Conservation (phyloP, 2,113 vertebrate species). For the Petrocephalus zakoni region DNA sequence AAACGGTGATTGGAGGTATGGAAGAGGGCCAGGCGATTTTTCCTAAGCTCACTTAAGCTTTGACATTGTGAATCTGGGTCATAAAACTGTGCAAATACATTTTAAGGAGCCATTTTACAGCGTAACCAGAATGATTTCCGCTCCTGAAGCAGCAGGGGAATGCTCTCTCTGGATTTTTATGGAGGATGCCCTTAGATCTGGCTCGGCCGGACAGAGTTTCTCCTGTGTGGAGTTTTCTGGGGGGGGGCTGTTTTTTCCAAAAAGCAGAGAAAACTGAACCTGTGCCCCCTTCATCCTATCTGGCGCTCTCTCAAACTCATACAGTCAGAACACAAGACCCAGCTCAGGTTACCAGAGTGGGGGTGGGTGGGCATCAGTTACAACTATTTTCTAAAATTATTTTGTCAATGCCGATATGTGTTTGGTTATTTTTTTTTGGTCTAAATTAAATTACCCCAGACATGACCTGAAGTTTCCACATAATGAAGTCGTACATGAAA, state of each 20-base stretch:
- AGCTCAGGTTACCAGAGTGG: not conserved
- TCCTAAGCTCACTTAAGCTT: not conserved
- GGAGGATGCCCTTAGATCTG: not conserved
- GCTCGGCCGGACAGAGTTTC: not conserved
- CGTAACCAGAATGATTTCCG: conserved; percentile 9
- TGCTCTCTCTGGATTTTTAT: not conserved
- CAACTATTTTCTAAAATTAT: conserved; percentile 19
- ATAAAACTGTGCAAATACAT: conserved; percentile 1
- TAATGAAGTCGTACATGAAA: not conserved
- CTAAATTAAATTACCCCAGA: not conserved
- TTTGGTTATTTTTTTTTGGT: not conserved
- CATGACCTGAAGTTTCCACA: not conserved
- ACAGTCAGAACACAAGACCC: not conserved
- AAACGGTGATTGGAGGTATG: not conserved
- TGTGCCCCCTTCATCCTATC: not conserved
- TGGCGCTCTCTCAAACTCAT: not conserved
- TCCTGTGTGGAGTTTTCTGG: not conserved
- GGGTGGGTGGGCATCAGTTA: not conserved
- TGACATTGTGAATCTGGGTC: conserved; percentile 6
- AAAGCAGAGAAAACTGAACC: not conserved
- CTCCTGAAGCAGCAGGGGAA: not conserved
- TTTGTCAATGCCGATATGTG: conserved; percentile 8
- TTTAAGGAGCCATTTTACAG: not conserved
- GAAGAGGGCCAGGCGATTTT: not conserved
- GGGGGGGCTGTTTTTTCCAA: not conserved